Percentiles rank a stretch among this genome's conserved stretches.
phyloP scores from a whole-genome alignment of 2,888 invertebrate species.

The Ischnus inquisitorius region DNA sequence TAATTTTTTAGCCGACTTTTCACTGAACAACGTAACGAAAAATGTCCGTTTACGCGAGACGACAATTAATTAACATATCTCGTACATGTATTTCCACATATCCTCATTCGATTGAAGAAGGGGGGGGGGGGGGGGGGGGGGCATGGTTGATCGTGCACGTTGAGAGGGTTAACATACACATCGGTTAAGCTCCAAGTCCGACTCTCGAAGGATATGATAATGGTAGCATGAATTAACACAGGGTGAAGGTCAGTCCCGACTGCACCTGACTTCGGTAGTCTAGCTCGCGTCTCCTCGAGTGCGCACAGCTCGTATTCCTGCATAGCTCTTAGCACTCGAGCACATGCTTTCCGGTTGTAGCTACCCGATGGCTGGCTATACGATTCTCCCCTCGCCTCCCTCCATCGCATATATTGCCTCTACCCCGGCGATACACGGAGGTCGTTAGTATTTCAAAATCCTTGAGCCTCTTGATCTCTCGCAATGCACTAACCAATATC shows the following conservation, averaged over 20 bases:
- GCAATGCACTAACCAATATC: conserved; percentile 19
- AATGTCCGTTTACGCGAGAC: too few relatives aligned
- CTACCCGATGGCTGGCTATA: conserved; percentile 63
- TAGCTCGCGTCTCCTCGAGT: conserved; percentile 12
- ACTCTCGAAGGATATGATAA: conserved; percentile 74
- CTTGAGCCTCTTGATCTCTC: conserved; percentile 17
- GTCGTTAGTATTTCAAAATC: conserved; percentile 75
- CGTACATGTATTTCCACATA: too few relatives aligned
- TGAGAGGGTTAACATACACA: conserved; percentile 54
- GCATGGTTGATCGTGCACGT: conserved; percentile 13
- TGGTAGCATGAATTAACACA: conserved; percentile 81
- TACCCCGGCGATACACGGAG: conserved; percentile 73
- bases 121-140: neutral
- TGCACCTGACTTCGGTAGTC: conserved; percentile 48
- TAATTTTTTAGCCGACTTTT: too few relatives aligned
- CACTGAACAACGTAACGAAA: too few relatives aligned
- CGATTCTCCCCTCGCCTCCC: conserved; percentile 68
- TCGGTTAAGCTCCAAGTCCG: conserved; percentile 46
- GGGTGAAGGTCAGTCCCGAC: conserved; percentile 80
- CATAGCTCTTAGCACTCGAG: conserved; percentile 67
- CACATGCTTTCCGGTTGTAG: conserved; percentile 51
- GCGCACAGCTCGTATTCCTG: conserved; percentile 44
- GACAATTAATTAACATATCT: too few relatives aligned
- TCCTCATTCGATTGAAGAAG: too few relatives aligned
- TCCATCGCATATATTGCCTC: conserved; percentile 60